Conservation (phyloP, 2,888 invertebrate genomes). For the Archips xylosteana region DNA sequence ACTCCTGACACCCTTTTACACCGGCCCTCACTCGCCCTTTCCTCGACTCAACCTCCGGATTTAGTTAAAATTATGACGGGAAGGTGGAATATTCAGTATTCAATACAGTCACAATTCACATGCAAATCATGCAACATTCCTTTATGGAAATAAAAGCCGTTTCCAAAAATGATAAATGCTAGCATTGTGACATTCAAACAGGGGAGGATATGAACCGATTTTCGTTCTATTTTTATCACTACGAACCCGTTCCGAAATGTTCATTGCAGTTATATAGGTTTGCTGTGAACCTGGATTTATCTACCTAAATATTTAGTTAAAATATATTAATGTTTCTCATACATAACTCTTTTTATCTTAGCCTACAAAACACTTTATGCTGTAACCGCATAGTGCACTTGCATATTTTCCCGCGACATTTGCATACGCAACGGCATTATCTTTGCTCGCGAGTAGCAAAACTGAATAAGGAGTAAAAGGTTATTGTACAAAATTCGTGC, state of each 20-base stretch:
- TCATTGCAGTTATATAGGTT: neutral
- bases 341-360: no score
- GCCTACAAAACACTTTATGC: no score
- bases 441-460: no score
- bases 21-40: constrained; percentile 18
- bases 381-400: no score
- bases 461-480: neutral
- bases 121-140: constrained; percentile 32
- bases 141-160: constrained; percentile 27
- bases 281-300: neutral
- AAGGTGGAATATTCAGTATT: constrained; percentile 32
- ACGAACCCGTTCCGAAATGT: neutral
- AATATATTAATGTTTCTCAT: no score
- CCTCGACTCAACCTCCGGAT: constrained; percentile 24
- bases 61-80: constrained; percentile 34
- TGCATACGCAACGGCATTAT: no score
- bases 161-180: constrained; percentile 29
- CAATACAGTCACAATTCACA: constrained; percentile 38
- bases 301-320: no score
- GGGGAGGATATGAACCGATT: neutral
- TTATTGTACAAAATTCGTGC: neutral
- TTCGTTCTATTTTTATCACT: neutral
- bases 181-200: constrained; percentile 12
- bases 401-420: no score
- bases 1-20: constrained; percentile 11